Percentiles rank a stretch among this genome's conserved stretches.
phyloP scores from a whole-genome alignment of 2,113 vertebrate genomes.

The Phaethornis superciliosus region DNA sequence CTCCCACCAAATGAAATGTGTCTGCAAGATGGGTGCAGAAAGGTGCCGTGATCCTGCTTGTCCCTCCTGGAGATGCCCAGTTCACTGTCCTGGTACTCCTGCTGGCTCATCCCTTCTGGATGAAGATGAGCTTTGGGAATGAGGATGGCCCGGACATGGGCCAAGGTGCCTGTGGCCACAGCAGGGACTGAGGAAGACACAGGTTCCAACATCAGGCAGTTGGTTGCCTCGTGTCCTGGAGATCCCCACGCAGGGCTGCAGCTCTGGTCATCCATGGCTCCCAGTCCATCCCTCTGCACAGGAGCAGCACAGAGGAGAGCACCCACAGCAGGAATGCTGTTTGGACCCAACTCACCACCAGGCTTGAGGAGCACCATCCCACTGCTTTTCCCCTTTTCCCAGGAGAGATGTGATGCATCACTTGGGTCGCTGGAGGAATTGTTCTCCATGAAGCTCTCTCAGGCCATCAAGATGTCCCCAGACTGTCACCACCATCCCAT shows the following conservation, averaged over 20 bases:
- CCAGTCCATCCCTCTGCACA: fast-evolving
- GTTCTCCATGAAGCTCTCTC: background rate
- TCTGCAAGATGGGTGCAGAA: fast-evolving
- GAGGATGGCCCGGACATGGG: background rate
- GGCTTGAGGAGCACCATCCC: background rate
- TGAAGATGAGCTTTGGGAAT: fast-evolving
- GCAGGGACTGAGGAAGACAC: fast-evolving
- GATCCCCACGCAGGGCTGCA: fast-evolving
- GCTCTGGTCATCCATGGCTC: background rate
- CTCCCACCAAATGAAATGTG: background rate
- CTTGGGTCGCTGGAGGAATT: background rate
- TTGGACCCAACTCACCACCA: background rate
- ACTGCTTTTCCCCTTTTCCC: background rate
- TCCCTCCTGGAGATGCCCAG: fast-evolving
- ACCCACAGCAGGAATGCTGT: background rate
- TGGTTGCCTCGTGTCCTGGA: background rate
- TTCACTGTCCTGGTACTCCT: fast-evolving
- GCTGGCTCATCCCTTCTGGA: background rate
- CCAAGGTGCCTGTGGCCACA: fast-evolving
- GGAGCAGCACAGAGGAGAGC: background rate
- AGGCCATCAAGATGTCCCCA: background rate
- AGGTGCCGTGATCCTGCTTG: fast-evolving
- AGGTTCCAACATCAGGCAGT: too few relatives aligned
- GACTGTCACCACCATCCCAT: background rate
- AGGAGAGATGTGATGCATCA: fast-evolving